A percentile compares a stretch with the other conserved stretches of the same genome.
Evolutionary conservation across 2,888 invertebrate species (phyloP).

Genomic region (Protophormia terraenovae): DNA sequence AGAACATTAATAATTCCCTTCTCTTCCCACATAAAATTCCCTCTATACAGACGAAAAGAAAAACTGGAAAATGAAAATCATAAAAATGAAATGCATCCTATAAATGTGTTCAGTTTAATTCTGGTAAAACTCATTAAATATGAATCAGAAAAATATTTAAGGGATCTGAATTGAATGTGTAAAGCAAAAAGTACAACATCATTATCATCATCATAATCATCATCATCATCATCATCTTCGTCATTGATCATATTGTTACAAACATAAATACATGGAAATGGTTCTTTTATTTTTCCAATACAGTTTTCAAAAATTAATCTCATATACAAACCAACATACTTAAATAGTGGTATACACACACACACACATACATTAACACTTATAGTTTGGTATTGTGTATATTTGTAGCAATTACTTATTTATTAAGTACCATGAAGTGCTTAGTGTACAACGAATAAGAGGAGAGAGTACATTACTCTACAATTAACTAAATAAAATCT

Average conservation of each 20-base stretch:
- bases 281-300: background rate
- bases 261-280: background rate
- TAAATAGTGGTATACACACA: background rate
- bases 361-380: background rate
- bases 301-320: background rate
- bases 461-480: background rate
- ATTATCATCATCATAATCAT: too few species aligned
- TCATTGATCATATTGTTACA: background rate
- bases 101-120: constrained; percentile 29
- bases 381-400: too few species aligned
- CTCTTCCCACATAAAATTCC: background rate
- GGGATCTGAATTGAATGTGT: background rate
- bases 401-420: background rate
- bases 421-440: background rate
- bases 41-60: too few species aligned
- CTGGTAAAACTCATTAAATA: constrained; percentile 33
- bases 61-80: too few species aligned
- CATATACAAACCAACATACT: background rate
- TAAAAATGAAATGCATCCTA: background rate
- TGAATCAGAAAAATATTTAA: constrained; percentile 6
- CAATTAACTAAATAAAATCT: constrained; percentile 27
- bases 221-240: too few species aligned
- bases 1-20: background rate
- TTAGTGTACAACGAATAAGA: background rate
- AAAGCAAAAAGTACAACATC: background rate